Percentiles rank a stretch among this genome's conserved stretches.
Conservation (phyloP, 2,797 vertebrate genomes). For the Cyclopterus lumpus region DNA sequence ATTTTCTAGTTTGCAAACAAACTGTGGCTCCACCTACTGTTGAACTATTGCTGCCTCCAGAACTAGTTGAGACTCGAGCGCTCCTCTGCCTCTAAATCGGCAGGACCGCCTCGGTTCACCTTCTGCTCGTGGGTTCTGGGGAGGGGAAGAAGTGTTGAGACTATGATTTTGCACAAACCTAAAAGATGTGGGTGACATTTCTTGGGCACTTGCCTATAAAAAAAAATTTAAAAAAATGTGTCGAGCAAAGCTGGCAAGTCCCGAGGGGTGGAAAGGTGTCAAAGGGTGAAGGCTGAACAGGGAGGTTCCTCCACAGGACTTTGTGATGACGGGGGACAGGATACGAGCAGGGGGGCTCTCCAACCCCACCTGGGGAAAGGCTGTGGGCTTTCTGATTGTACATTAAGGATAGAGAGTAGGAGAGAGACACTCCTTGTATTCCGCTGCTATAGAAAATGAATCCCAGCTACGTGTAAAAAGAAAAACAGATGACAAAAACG, state of each 20-base stretch:
- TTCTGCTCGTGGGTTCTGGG: conserved; percentile 72
- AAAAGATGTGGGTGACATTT: conserved; percentile 81
- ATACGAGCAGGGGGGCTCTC: no score
- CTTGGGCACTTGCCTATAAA: conserved; percentile 71
- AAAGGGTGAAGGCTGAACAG: conserved; percentile 85
- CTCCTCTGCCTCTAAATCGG: conserved; percentile 19
- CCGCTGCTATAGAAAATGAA: conserved; percentile 94
- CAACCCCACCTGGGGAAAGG: conserved; percentile 32
- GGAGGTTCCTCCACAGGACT: conserved; percentile 39
- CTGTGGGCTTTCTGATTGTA: conserved; percentile 85
- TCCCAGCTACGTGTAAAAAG: conserved; percentile 87
- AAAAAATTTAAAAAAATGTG: conserved; percentile 30
- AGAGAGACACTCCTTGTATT: conserved; percentile 86
- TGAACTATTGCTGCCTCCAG: conserved; percentile 27
- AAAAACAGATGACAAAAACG: conserved; percentile 50
- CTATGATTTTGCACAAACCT: conserved; percentile 93
- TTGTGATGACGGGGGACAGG: no score
- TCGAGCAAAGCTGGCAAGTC: conserved; percentile 77
- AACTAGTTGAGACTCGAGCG: conserved; percentile 32
- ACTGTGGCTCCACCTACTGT: conserved; percentile 23
- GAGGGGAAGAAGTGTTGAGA: conserved; percentile 62
- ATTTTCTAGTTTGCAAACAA: conserved; percentile 12
- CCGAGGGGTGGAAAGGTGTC: conserved; percentile 55
- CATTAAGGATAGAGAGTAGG: conserved; percentile 71
- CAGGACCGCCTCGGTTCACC: conserved; percentile 51